Conservation (phyloP, 2,113 vertebrate species). For the Tragelaphus scriptus region DNA sequence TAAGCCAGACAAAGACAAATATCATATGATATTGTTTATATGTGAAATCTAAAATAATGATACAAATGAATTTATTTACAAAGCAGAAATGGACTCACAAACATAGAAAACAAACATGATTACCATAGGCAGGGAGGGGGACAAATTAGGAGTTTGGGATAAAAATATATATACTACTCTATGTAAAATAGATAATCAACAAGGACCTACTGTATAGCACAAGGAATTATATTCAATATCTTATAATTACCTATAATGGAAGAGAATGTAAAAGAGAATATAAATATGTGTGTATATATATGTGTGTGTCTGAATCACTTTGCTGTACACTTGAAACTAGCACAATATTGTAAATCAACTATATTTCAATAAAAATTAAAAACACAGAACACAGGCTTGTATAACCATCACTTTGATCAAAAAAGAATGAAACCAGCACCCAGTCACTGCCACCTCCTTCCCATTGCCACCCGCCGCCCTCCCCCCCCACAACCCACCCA, state of each 20-base stretch:
- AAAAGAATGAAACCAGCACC: background rate
- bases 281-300: background rate
- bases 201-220: background rate
- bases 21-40: background rate
- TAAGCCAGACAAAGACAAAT: background rate
- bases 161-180: background rate
- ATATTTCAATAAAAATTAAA: background rate
- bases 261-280: background rate
- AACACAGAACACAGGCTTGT: background rate
- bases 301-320: background rate
- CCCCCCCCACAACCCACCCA: fast-evolving
- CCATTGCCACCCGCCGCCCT: too few species aligned
- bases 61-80: background rate
- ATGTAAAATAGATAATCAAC: background rate
- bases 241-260: background rate
- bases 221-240: background rate
- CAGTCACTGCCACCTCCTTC: background rate
- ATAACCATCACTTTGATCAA: background rate
- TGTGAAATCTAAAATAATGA: background rate
- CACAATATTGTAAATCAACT: background rate
- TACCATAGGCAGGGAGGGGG: background rate
- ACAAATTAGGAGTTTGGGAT: background rate
- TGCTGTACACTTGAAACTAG: background rate
- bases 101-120: background rate
- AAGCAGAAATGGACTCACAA: background rate